Base-by-base conservation (phyloP, 53 echinoderm and acorn worm genomes). In the Actinopyga echinites region DNA sequence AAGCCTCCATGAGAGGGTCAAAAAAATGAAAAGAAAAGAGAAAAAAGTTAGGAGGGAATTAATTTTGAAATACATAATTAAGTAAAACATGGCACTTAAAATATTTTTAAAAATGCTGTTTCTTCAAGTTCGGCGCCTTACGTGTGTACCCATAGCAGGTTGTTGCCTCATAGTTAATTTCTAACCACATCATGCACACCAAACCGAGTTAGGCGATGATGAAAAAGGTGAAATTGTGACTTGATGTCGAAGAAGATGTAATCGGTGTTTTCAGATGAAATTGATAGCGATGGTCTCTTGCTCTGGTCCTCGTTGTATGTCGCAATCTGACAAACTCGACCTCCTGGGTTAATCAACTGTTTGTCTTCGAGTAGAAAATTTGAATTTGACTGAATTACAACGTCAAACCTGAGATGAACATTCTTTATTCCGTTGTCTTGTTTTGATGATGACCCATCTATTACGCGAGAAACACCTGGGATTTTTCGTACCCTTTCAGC, bases 271-370 rank as follows among this genome's bases (percentile, higher is more conserved):
- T 30, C 77, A 53, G 77, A 53, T 55, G 77, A 49, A 21, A 80
- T 55, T 7, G 77, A 53, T 30, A 77, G 29, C 13, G 26, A 31
- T 29, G 77, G 56, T 19, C 20, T 77, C 31, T 26, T 32, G 19
- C 56, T 77, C 53, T 29, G 26, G 15, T 53, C 54, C 77, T 30
- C 56, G 8, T 43, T 40, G 36, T n/a, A 25, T 10, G 89, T 75
- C 91, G 89, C 13, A 86, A 92, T 57, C 77, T 88, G 79, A 90
- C 86, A 9, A 83, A 80, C 37, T 86, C 92, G 79, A 92, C 89
- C 82, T 94, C 92, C 74, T 89, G 89, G 28, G 91, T 74, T 22
- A 64, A 75, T 6, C 62, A 65, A 90, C 93, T 89, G 33, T 73
- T 85, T 3, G 84, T 85, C 13, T 63, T 93, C 31, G 86, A 90